Evolutionary conservation across 2,888 invertebrate genomes (phyloP), one percentile per base, ranked within the genome.

Genomic region (Drosophila limbata): DNA sequence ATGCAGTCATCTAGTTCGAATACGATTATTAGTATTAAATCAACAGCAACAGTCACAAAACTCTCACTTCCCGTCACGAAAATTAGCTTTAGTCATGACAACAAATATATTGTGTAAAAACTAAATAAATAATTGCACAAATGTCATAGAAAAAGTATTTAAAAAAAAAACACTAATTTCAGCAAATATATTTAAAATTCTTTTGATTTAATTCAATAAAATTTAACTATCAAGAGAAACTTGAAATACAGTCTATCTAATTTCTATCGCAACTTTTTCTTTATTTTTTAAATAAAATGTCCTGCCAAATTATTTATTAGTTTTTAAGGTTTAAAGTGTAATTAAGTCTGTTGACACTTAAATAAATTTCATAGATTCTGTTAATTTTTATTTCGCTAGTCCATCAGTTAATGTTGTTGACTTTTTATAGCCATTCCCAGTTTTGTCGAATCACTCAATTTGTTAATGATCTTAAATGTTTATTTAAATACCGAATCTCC

Each of bases 41-140:
- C 65, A 65, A 76, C 73, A 67, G 77, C 74, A 71, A 77, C 72
- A 65, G 70, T 72, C 70, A 83, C 83, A 84, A 84, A 84, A 56
- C 78, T 71, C 37, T 64, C n/a, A 51, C 57, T 66, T 84, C 83
- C 83, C 72, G 86, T 85, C 83, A 85, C 81, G 80, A 53, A 71
- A 72, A 69, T 69, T 69, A 56, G 56, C 53, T 37, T 19, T 57
- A 68, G 35, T 63, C 53, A 71, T 70, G 60, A 66, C 42, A 52
- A 62, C 35, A 61, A 59, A 81, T 60, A 76, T 60, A 56, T 25
- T 51, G 33, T 47, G 69, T 39, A 60, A 39, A 35, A 77, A 55
- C 42, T 21, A 55, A 31, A 35, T 25, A 50, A 60, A 50, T 33
- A 40, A 33, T 42, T 19, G 21, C n/a, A 11, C 4, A 52, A 52